Percentiles rank a stretch among this genome's conserved stretches.
Conservation (phyloP, 2,888 invertebrate species). For the Hypsopygia costalis region DNA sequence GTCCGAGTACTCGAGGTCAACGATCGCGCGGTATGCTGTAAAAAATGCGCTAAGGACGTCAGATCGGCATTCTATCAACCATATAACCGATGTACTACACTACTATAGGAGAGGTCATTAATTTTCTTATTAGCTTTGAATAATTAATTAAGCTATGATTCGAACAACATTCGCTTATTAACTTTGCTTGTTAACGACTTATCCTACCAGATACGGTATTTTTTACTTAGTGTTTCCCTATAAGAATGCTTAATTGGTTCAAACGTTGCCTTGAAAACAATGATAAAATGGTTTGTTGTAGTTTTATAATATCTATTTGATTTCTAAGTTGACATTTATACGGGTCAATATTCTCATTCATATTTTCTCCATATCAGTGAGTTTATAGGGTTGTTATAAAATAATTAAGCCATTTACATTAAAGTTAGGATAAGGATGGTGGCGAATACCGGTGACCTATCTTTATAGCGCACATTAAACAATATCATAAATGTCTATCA, state of each 20-base stretch:
- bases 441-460: constrained; percentile 2
- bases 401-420: not conserved
- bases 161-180: constrained; percentile 12
- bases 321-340: not conserved
- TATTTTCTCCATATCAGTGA: not conserved
- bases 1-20: constrained; percentile 69
- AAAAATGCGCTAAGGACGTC: constrained; percentile 73
- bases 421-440: constrained; percentile 1
- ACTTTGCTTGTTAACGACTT: constrained; percentile 18
- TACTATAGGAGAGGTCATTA: constrained; percentile 47
- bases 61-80: constrained; percentile 52
- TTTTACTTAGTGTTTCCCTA: constrained; percentile 6
- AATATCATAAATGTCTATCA: constrained; percentile 8
- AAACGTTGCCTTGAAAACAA: not conserved
- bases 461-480: constrained; percentile 8
- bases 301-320: not conserved
- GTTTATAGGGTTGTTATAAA: not conserved
- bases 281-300: not conserved
- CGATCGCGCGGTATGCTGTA: constrained; percentile 66
- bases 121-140: constrained; percentile 52
- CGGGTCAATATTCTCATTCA: not conserved
- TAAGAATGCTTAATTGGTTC: not conserved
- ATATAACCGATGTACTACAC: constrained; percentile 39
- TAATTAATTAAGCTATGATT: constrained; percentile 43
- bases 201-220: constrained; percentile 10